A percentile compares a stretch with the other conserved stretches of the same genome.
phyloP scores from a whole-genome alignment of 2,113 vertebrate species.

The Prunella fulvescens region DNA sequence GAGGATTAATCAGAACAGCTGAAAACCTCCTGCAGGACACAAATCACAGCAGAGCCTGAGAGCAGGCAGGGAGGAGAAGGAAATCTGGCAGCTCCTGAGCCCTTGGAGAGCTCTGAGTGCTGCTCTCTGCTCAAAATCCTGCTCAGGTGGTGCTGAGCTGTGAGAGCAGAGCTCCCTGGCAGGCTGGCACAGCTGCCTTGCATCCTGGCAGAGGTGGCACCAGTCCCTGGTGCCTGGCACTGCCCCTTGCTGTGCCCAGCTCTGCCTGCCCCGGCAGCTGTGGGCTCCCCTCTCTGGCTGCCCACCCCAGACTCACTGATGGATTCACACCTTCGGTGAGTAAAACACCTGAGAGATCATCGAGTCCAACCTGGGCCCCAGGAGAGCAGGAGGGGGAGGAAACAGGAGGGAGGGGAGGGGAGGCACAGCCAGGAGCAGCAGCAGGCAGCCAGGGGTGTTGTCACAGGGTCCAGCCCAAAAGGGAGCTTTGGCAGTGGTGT shows the following conservation, averaged over 20 bases:
- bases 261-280: rapidly evolving
- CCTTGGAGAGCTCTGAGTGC: not conserved
- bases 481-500: not conserved
- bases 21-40: not conserved
- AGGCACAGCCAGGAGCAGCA: rapidly evolving
- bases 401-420: not conserved
- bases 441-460: not conserved
- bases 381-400: not conserved
- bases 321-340: rapidly evolving
- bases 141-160: not conserved
- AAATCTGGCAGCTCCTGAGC: not conserved
- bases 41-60: not conserved
- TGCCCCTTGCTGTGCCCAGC: not conserved
- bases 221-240: not conserved
- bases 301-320: rapidly evolving
- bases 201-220: not conserved
- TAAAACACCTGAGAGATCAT: not conserved
- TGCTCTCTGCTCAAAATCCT: not conserved
- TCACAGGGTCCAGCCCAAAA: not conserved
- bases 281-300: not conserved
- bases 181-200: rapidly evolving
- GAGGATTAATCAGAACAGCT: not conserved
- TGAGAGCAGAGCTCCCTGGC: not conserved
- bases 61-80: not conserved
- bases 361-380: rapidly evolving